Base-by-base conservation (phyloP, 2,888 invertebrate species). In the Iselma pallidipennis region DNA sequence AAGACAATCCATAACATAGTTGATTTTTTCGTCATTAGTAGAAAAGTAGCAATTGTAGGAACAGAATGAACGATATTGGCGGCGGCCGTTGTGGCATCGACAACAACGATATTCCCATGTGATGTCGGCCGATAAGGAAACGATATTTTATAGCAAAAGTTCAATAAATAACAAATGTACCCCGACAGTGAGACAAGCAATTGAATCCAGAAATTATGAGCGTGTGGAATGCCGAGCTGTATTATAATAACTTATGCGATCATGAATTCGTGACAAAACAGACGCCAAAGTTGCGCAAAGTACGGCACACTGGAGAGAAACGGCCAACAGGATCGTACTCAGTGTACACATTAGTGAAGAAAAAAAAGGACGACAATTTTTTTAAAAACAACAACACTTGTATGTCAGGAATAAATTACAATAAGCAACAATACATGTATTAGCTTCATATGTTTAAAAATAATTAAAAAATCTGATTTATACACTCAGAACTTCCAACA, bases 191-290 rank as follows among this genome's bases (percentile, higher is more conserved):
- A 71, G 72, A 74, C 71, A 70, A 71, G 68, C 72, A 75, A 74
- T 71, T 72, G 71, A 71, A 72, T 73, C 71, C 67, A 69, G 71
- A 64, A 73, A 71, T 73, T 75, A 73, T 74, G 71, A 73, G 68
- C 66, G 69, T 69, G 63, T 63, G 69, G 71, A 71, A 73, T 71
- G 67, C 67, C 65, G 64, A 58, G 60, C 59, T 55, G 57, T 65
- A 61, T 65, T 71, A 70, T 72, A n/a, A n/a, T n/a, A 74, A 73
- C 66, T 71, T 74, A 74, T 71, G 69, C 69, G 72, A 70, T 74
- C 74, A 71, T 74, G 73, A 75, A 69, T 73, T 74, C 74, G 73
- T 74, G 75, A 74, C 73, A 74, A 72, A 74, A 73, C 70, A 63
- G 69, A 74, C 72, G 71, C 71, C 70, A 62, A 68, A 71, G 71